A percentile compares a stretch with the other conserved stretches of the same genome.
Evolutionary conservation across 1,140 invertebrate species (phyloP).

Genomic region (fruit fly (Drosophila melanogaster)): DNA sequence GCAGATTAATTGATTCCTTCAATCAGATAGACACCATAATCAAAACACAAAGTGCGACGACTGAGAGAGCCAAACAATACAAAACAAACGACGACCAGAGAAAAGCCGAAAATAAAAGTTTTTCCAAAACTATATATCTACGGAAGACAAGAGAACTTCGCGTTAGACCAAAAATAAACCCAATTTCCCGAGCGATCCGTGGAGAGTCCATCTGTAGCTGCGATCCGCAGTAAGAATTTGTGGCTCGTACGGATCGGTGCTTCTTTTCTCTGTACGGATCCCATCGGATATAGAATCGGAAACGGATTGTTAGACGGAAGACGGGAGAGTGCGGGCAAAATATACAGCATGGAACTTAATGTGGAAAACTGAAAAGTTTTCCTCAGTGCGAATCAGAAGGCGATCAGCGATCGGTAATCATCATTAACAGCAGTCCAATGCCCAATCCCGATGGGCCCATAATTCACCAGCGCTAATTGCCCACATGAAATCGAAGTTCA

Average conservation of each 20-base stretch:
- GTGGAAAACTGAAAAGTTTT: constrained; percentile 36
- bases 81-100: constrained; percentile 15
- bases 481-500: constrained; percentile 38
- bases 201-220: constrained; percentile 22
- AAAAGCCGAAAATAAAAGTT: constrained; percentile 9
- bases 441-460: constrained; percentile 9
- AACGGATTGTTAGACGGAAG: not conserved
- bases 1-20: constrained; percentile 7
- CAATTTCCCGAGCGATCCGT: constrained; percentile 41
- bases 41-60: constrained; percentile 18
- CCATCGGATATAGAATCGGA: not conserved
- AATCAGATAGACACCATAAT: constrained; percentile 5
- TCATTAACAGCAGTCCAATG: constrained; percentile 15
- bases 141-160: constrained; percentile 39
- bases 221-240: constrained; percentile 36
- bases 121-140: constrained; percentile 36
- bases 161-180: constrained; percentile 44
- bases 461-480: constrained; percentile 27
- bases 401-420: constrained; percentile 41
- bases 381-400: constrained; percentile 29
- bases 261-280: constrained; percentile 25
- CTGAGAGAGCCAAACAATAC: constrained; percentile 19
- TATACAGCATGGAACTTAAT: constrained; percentile 32
- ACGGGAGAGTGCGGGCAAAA: not conserved
- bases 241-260: constrained; percentile 45